Conservation (phyloP, 2,797 vertebrate species). For the Gymnothorax reevesii region DNA sequence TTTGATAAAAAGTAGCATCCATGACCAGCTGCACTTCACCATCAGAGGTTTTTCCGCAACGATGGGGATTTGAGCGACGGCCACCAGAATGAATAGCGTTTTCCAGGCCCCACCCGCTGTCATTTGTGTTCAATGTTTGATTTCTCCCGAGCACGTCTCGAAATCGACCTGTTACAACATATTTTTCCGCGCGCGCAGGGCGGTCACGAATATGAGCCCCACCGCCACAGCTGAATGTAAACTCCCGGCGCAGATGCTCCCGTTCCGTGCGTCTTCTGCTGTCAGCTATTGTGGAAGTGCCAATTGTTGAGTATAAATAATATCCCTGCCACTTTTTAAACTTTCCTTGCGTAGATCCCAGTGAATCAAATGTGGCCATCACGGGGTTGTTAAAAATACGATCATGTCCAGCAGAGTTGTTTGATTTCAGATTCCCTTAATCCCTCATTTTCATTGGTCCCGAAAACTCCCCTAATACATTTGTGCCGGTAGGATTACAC, state of each 20-base stretch:
- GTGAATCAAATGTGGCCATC: constrained; percentile 30
- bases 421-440: constrained; percentile 42
- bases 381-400: constrained; percentile 28
- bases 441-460: constrained; percentile 58
- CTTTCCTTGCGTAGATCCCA: constrained; percentile 31
- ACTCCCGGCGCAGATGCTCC: constrained; percentile 8
- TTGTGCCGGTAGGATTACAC: constrained; percentile 49
- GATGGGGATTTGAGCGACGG: neutral
- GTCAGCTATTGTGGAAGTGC: constrained; percentile 27
- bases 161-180: constrained; percentile 12
- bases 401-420: constrained; percentile 41
- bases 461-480: constrained; percentile 58
- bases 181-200: neutral
- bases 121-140: constrained; percentile 18
- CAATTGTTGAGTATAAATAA: constrained; percentile 29
- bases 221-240: neutral
- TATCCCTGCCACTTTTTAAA: constrained; percentile 48
- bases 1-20: constrained; percentile 16
- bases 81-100: constrained; percentile 26
- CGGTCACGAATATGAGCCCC: constrained; percentile 9
- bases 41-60: constrained; percentile 29
- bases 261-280: constrained; percentile 43
- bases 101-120: constrained; percentile 18
- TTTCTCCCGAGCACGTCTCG: constrained; percentile 19
- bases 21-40: constrained; percentile 18